Conservation (phyloP, 1,140 invertebrate genomes). For the Cyrtorhinus lividipennis region DNA sequence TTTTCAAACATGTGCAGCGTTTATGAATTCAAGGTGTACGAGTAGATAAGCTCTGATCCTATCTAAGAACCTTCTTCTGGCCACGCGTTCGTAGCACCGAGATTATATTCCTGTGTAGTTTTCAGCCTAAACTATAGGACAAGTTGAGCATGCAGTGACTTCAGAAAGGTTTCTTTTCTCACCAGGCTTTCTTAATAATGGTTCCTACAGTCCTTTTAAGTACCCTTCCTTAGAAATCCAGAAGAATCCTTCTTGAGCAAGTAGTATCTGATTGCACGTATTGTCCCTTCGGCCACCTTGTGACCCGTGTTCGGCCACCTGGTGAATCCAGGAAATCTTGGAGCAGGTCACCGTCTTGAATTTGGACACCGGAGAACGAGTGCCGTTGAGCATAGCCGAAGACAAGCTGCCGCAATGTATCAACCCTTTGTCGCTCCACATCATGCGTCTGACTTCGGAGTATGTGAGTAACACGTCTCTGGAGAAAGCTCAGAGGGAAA, state of each 20-base stretch:
- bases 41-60: too few relatives aligned
- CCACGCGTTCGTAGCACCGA: too few relatives aligned
- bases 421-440: slow-evolving; percentile 75
- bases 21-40: too few relatives aligned
- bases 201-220: too few relatives aligned
- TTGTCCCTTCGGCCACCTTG: not conserved
- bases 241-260: not conserved
- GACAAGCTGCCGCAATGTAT: slow-evolving; percentile 80
- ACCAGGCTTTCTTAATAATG: too few relatives aligned
- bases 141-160: too few relatives aligned
- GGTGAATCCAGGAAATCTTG: slow-evolving; percentile 54
- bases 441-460: slow-evolving; percentile 83
- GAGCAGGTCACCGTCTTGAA: slow-evolving; percentile 86
- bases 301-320: not conserved
- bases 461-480: slow-evolving; percentile 61
- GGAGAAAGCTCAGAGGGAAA: slow-evolving; percentile 54
- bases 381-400: slow-evolving; percentile 77
- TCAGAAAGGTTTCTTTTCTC: too few relatives aligned
- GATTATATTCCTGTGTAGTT: too few relatives aligned
- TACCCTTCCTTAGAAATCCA: too few relatives aligned
- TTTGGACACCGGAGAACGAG: slow-evolving; percentile 79
- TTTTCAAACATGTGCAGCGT: too few relatives aligned
- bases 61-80: too few relatives aligned
- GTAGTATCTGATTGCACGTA: not conserved
- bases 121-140: too few relatives aligned